Evolutionary conservation across 2,113 vertebrate genomes (phyloP), one percentile per base, ranked within the genome.

Genomic region (Phylloscopus trochilus): DNA sequence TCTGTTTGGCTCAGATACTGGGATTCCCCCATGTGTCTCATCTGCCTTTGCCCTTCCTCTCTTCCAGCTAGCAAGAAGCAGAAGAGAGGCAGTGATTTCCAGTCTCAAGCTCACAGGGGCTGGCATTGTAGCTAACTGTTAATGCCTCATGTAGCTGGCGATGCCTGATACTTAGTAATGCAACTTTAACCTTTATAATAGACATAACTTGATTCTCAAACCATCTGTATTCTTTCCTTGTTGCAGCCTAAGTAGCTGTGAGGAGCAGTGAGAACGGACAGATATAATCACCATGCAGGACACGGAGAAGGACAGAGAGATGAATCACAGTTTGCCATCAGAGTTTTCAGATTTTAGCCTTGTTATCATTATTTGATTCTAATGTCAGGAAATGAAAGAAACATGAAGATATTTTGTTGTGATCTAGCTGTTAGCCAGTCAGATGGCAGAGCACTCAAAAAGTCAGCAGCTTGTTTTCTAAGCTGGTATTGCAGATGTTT

Each of bases 171-270:
- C 69, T 96, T 89, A 85, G 87, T 88, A 89, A 76, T 90, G 92
- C 80, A 91, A 52, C 76, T 85, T 90, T 96, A 94, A 96, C 91
- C 94, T 97, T 94, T 96, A 73, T 68, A 95, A 91, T 77, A 79
- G 9, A 75, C 4, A 2, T 90, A 69, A 93, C 91, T 94, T 93
- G 69, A 88, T 93, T 94, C 75, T 77, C 28, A 20, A 64, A 66
- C 55, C 35, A 64, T 97, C 91, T 82, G 26, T 84, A 77, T 89
- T 92, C 66, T 90, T 39, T 66, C 55, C 51, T 72, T 88, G 62
- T 94, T 94, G 89, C 81, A 91, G 64, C n/a, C 90, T 89, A 56
- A 92, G 72, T 89, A 88, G 62, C 70, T 86, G 49, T 92, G 93
- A 94, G 49, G 81, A 94, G 90, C 17, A 49, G 63, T 66, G 60